These are phyloP conservation scores for Columba janthina DNA, from an alignment of 2,113 vertebrate genomes.

Conservation along the genomic window DNA sequence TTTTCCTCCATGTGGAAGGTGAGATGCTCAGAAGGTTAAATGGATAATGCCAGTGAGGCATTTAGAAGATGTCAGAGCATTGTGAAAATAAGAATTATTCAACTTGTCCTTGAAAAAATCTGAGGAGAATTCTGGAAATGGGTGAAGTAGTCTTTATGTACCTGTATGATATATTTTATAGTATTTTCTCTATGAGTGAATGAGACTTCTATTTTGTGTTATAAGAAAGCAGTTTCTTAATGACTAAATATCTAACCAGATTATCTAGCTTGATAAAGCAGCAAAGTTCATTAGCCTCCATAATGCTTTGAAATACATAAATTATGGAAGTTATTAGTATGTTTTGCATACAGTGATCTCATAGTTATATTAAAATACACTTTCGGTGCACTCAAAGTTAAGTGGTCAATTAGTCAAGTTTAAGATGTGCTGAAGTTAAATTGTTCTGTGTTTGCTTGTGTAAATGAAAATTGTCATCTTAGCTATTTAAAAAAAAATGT, in stretches of 20 bases:
- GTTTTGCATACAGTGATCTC: conserved; percentile 37
- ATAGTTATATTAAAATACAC: conserved; percentile 43
- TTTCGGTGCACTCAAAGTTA: conserved; percentile 34
- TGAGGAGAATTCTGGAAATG: background rate
- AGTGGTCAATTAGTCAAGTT: conserved; percentile 41
- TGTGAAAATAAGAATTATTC: background rate
- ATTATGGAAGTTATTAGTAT: conserved; percentile 32
- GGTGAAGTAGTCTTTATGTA: background rate
- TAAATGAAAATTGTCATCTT: background rate
- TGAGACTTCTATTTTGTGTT: background rate
- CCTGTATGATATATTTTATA: background rate
- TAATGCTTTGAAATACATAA: conserved; percentile 35
- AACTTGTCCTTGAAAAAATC: background rate
- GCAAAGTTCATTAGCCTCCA: conserved; percentile 48
- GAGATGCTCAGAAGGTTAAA: background rate
- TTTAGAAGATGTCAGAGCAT: background rate
- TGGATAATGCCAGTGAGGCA: background rate
- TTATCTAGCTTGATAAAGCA: conserved; percentile 1
- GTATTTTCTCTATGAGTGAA: background rate
- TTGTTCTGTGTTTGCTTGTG: background rate
- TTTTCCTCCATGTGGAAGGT: background rate
- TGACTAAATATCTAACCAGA: background rate
- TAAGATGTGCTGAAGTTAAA: conserved; percentile 11
- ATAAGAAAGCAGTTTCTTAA: background rate
- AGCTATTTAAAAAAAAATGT: background rate